Percentiles rank a stretch among this genome's conserved stretches.
Conservation (phyloP, 2,888 invertebrate genomes). For the Heliconius cydno region DNA sequence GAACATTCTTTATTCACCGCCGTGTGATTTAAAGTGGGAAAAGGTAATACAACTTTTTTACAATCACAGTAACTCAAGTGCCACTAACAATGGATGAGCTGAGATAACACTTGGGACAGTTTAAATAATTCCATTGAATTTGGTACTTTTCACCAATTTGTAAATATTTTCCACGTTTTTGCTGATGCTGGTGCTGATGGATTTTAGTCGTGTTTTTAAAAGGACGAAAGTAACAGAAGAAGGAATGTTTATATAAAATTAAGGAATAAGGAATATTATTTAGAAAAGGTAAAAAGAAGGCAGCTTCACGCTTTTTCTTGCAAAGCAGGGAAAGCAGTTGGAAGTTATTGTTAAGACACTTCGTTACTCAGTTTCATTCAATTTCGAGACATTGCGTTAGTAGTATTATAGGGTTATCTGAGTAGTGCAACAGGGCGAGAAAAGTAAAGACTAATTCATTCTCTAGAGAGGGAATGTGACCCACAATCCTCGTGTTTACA, state of each 20-base stretch:
- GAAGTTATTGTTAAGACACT: too few relatives aligned
- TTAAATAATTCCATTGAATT: conserved; percentile 23
- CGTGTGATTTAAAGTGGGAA: conserved; percentile 34
- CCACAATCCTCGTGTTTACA: too few relatives aligned
- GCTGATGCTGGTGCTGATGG: not conserved
- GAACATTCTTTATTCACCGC: conserved; percentile 13
- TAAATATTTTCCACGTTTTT: not conserved
- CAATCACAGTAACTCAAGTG: conserved; percentile 37
- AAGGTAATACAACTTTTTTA: conserved; percentile 34
- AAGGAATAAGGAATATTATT: too few relatives aligned
- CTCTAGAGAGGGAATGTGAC: too few relatives aligned
- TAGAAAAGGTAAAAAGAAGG: not conserved
- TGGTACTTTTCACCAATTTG: conserved; percentile 13
- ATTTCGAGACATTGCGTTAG: too few relatives aligned
- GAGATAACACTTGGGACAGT: conserved; percentile 28
- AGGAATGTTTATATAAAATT: too few relatives aligned
- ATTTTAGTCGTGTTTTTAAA: not conserved
- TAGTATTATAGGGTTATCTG: too few relatives aligned
- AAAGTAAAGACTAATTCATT: too few relatives aligned
- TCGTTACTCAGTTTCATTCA: too few relatives aligned
- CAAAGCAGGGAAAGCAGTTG: too few relatives aligned
- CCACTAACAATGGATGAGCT: conserved; percentile 36
- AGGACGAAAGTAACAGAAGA: not conserved
- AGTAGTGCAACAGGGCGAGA: too few relatives aligned
- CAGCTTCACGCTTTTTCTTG: too few relatives aligned